phyloP scores from a whole-genome alignment of 2,888 invertebrate species.

The Ectemnius continuus region DNA sequence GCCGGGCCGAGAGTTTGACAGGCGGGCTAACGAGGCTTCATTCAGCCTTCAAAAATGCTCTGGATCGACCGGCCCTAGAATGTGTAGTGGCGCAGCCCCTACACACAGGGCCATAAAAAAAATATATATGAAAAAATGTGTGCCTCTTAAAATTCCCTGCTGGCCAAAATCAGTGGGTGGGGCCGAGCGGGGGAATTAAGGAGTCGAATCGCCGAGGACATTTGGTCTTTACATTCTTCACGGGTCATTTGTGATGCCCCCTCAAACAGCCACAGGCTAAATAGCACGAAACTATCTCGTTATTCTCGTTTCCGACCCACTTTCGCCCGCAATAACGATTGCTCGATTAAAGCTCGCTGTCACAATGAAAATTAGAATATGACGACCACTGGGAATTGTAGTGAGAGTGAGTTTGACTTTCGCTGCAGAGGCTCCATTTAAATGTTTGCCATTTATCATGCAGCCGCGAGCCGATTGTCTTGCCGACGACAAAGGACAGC shows the following conservation, averaged over 20 bases:
- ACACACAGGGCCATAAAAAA: constrained; percentile 37
- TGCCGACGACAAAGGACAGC: constrained; percentile 57
- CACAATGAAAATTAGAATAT: not conserved
- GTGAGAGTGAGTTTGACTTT: not conserved
- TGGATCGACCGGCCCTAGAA: not conserved
- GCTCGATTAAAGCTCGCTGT: not conserved
- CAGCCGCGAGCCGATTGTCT: constrained; percentile 47
- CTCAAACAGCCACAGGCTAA: constrained; percentile 27
- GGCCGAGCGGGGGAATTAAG: constrained; percentile 68
- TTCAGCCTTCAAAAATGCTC: constrained; percentile 15
- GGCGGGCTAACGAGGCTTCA: constrained; percentile 24
- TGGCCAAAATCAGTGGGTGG: constrained; percentile 37
- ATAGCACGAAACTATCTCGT: too few species aligned
- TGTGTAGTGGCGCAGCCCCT: constrained; percentile 21
- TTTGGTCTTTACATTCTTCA: constrained; percentile 41
- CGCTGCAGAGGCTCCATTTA: constrained; percentile 15
- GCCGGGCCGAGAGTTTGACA: constrained; percentile 6
- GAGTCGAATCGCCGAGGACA: constrained; percentile 49
- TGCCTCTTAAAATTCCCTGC: constrained; percentile 49
- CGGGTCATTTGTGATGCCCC: constrained; percentile 25
- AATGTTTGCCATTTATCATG: constrained; percentile 55
- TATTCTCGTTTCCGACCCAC: too few species aligned
- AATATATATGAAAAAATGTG: constrained; percentile 46
- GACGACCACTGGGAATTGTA: too few species aligned
- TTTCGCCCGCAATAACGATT: too few species aligned